Percentiles rank a stretch among this genome's conserved stretches.
phyloP scores from a whole-genome alignment of 2,797 vertebrate species.

The Danionella dracula region DNA sequence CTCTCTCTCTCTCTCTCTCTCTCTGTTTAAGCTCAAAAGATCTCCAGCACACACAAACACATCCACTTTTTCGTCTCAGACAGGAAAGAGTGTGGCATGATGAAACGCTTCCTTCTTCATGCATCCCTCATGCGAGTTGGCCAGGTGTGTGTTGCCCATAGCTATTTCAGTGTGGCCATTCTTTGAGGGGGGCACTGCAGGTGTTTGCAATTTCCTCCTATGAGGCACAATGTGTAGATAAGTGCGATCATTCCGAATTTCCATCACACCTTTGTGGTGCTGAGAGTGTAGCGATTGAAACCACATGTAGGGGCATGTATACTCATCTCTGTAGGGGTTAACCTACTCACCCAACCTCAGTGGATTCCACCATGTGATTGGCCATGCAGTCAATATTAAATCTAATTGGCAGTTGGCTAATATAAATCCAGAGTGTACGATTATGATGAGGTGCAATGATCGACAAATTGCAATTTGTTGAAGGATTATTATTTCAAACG shows the following conservation, averaged over 20 bases:
- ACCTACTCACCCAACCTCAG: background rate
- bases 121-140: conserved; percentile 10
- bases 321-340: background rate
- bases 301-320: conserved; percentile 58
- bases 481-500: too few species aligned
- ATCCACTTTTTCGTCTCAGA: background rate
- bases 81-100: background rate
- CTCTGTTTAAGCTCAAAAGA: background rate
- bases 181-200: conserved; percentile 68
- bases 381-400: too few species aligned
- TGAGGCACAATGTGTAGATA: conserved; percentile 78
- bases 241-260: conserved; percentile 77
- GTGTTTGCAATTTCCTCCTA: conserved; percentile 78
- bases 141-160: conserved; percentile 67
- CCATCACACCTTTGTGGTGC: conserved; percentile 75
- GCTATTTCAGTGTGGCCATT: conserved; percentile 69
- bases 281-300: conserved; percentile 62
- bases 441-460: too few species aligned
- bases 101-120: conserved; percentile 24
- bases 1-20: background rate
- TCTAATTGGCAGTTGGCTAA: too few species aligned
- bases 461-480: too few species aligned
- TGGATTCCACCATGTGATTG: too few species aligned
- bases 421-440: too few species aligned
- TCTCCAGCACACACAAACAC: background rate